Evolutionary conservation across 2,797 vertebrate genomes (phyloP), one percentile per base, ranked within the genome.

Genomic region (Takifugu ocellatus): DNA sequence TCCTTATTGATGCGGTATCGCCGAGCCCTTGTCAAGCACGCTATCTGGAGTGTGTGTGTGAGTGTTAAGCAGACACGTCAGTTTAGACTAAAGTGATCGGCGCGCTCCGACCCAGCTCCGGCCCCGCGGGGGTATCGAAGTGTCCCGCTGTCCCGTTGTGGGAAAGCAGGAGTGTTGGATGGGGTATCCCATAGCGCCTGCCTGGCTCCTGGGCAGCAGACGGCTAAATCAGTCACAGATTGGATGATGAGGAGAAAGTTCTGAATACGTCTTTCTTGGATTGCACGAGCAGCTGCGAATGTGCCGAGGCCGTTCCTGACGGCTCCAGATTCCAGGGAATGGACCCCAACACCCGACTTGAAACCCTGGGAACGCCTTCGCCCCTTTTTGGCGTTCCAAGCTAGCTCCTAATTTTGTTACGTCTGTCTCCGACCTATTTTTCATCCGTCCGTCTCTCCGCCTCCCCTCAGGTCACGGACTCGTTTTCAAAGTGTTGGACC

Each of bases 161-260:
- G 88, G 90, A 92, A 87, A 83, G 90, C 85, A 58, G 12, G 83
- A 87, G 87, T 87, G 86, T 89, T 88, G 90, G 79, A 92, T 86
- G 82, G 79, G 70, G 84, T 90, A 91, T 89, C 89, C 84, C 74
- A 74, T 93, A 86, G 91, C 93, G 93, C 93, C 90, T 84, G 87
- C 88, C 84, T 89, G 84, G 76, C 85, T 79, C 75, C 92, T 87
- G 89, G 90, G 90, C 86, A 89, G 91, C 92, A 92, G 92, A 90
- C 90, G 62, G 88, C 86, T 91, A 93, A 94, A 94, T 93, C 93
- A 92, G 92, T 93, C 93, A 93, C 88, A 89, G 92, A 90, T 92
- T 93, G 90, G 76, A 83, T 83, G 74, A 82, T 81, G 66, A 79
- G 68, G 51, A 2, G 33, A 15, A 3, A 69, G 77, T 74, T 81